These are phyloP conservation scores for Ciconia stormi DNA, from an alignment of 2,113 vertebrate genomes.

Conservation along the genomic window DNA sequence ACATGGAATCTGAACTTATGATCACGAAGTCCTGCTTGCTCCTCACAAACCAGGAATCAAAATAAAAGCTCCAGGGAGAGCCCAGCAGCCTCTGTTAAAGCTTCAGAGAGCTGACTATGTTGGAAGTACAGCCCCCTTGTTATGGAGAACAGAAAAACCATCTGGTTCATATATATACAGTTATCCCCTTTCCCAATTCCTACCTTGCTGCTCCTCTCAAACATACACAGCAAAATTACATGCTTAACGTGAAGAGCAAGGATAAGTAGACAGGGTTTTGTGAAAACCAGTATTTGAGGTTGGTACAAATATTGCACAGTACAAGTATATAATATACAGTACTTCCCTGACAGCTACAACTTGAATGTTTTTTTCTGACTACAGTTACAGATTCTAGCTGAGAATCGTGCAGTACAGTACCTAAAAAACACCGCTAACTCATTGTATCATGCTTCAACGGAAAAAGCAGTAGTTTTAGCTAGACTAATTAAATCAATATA, in stretches of 20 bases:
- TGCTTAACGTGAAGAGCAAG: background rate
- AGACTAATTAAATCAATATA: constrained; percentile 77
- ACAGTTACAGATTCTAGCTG: constrained; percentile 4
- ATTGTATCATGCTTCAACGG: background rate
- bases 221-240: background rate
- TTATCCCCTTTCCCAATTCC: background rate
- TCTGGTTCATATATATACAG: background rate
- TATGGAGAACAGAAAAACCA: background rate
- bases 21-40: background rate
- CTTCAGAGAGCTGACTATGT: background rate
- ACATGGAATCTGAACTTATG: background rate
- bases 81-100: background rate
- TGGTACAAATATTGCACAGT: background rate
- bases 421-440: constrained; percentile 10
- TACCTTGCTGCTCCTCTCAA: background rate
- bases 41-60: background rate
- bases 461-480: constrained; percentile 45
- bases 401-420: background rate
- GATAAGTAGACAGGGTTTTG: background rate
- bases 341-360: constrained; percentile 2
- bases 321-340: background rate
- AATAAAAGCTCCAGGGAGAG: background rate
- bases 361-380: background rate
- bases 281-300: background rate
- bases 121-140: background rate